Conservation (phyloP, 2,113 vertebrate species). For the Phalacrocorax carbo region DNA sequence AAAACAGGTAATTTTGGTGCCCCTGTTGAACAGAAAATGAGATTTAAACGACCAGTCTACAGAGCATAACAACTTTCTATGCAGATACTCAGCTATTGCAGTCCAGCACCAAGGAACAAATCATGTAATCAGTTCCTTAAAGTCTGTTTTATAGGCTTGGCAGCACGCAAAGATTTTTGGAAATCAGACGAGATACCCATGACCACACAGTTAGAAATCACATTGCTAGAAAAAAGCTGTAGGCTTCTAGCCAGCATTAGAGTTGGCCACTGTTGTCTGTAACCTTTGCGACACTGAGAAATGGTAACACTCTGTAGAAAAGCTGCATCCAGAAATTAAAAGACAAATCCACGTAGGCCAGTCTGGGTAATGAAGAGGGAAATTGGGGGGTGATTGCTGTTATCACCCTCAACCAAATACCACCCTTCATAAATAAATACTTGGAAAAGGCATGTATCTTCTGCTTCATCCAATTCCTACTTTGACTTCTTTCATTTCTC, state of each 20-base stretch:
- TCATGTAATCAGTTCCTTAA: not conserved
- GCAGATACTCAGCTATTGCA: not conserved
- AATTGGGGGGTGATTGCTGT: not conserved
- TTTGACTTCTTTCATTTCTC: not conserved
- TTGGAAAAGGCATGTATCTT: not conserved
- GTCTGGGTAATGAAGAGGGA: not conserved
- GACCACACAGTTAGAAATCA: not conserved
- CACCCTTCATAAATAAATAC: not conserved
- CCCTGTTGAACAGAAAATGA: not conserved
- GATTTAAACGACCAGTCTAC: not conserved
- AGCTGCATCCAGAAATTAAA: not conserved
- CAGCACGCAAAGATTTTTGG: not conserved
- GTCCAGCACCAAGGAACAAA: not conserved
- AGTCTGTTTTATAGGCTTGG: not conserved
- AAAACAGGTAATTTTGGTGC: not conserved
- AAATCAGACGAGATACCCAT: not conserved
- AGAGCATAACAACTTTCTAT: not conserved
- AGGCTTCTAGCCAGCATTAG: accelerated
- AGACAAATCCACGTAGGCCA: not conserved
- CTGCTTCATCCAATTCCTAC: not conserved
- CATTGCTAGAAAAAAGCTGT: not conserved
- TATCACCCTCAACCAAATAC: not conserved
- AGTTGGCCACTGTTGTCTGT: not conserved
- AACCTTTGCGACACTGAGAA: not conserved
- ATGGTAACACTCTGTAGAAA: not conserved